Base-by-base conservation (phyloP, 2,888 invertebrate species). In the Actias luna region DNA sequence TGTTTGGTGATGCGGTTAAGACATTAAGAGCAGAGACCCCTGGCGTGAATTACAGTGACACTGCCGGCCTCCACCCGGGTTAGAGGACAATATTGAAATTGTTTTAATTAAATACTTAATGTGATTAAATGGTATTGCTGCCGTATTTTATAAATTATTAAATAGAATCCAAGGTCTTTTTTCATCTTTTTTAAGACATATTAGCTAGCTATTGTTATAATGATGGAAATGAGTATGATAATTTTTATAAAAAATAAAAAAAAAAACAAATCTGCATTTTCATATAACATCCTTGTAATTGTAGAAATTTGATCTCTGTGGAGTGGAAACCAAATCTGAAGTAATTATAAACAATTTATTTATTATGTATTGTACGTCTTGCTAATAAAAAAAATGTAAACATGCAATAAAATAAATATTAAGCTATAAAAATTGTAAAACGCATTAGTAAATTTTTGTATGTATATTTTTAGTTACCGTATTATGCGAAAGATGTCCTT, bases 61-160 rank as follows among this genome's bases (percentile, higher is more conserved):
- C 42, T 42, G 42, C 42, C 42, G 39, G 83, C 83, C 83, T 70
- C 78, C 83, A 84, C 69, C 85, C 69, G 85, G 87, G 86, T 83
- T 85, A 90, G 87, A 89, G n/a, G 92, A 92, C 92, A 85, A 89
- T 92, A 92, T 92, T 90, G 85, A 92, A 92, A 92, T 91, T 92
- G 88, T 88, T 89, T 89, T 89, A 85, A 87, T 86, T 87, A 87
- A 88, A 90, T 89, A 90, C 88, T 87, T 89, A 91, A 87, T 89
- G 88, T 92, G 90, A 91, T 89, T 84, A 88, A 87, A 90, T 85
- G 89, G 87, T 90, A 89, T 85, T 72, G 91, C 90, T 88, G 92
- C 91, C 90, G 88, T 91, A 88, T 91, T 88, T 88, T 89, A 90
- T 91, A 89, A 91, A 89, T 87, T 87, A 82, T 85, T 82, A 85